A percentile compares a stretch with the other conserved stretches of the same genome.
Conservation (phyloP, 2,888 invertebrate genomes). For the Cantharis flavilabris region DNA sequence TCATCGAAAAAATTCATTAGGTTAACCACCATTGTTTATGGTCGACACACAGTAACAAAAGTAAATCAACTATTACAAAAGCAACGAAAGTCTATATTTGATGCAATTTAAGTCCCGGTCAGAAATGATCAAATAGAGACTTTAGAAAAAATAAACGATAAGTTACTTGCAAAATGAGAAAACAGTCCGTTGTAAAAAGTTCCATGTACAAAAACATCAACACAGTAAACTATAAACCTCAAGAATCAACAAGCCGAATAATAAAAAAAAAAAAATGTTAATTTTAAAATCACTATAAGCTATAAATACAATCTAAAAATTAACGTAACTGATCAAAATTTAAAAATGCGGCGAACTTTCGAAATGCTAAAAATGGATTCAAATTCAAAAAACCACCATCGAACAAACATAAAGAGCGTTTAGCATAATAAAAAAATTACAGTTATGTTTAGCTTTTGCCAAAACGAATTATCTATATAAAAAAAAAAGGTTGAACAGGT, state of each 20-base stretch:
- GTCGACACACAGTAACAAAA: neutral
- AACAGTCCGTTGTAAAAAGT: constrained; percentile 7
- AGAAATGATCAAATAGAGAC: neutral
- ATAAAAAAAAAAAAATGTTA: neutral
- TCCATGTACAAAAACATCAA: neutral
- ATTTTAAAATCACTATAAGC: neutral
- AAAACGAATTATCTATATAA: neutral
- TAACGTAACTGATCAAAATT: neutral
- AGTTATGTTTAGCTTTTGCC: neutral
- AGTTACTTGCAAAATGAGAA: neutral
- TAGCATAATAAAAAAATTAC: neutral
- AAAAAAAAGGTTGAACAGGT: neutral
- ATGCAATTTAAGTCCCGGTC: neutral
- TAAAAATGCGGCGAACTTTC: neutral
- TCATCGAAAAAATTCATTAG: neutral
- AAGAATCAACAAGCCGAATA: neutral
- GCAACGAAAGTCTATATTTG: neutral
- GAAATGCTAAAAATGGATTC: neutral
- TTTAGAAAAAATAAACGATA: neutral
- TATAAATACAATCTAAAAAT: neutral
- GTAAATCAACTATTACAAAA: constrained; percentile 8
- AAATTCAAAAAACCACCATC: neutral
- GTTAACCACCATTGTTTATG: constrained; percentile 16
- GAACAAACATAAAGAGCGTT: neutral
- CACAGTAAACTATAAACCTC: neutral